Percentiles rank a stretch among this genome's conserved stretches.
Conservation (phyloP, 2,113 vertebrate genomes). For the Gorsachius goisagi region DNA sequence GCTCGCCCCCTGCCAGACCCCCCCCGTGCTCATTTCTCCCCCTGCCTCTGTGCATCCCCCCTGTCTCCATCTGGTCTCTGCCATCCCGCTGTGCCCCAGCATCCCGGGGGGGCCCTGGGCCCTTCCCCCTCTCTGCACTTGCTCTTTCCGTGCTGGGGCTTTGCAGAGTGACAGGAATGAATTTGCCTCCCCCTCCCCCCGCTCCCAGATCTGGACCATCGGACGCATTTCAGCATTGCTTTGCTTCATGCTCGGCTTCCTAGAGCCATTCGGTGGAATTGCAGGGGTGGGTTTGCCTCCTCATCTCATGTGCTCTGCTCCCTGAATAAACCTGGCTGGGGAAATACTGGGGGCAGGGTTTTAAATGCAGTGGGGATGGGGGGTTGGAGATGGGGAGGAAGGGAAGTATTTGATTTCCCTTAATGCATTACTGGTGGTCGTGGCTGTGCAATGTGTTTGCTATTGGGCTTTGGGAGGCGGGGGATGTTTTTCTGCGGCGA, state of each 20-base stretch:
- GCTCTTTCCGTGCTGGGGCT: not conserved
- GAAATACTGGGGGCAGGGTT: no score
- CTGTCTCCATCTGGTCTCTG: not conserved
- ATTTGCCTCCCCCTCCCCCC: constrained; percentile 14
- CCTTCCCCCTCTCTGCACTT: not conserved
- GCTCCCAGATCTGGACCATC: not conserved
- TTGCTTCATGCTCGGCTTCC: not conserved
- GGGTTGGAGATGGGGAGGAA: no score
- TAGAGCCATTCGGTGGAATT: constrained; percentile 7
- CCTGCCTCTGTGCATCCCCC: not conserved
- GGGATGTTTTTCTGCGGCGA: not conserved
- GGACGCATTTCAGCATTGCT: not conserved
- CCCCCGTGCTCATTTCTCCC: not conserved
- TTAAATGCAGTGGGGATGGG: no score
- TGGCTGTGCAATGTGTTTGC: not conserved
- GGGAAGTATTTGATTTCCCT: not conserved
- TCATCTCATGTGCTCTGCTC: not conserved
- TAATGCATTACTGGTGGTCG: not conserved
- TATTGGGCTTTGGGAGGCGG: fast-evolving
- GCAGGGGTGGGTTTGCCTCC: constrained; percentile 4
- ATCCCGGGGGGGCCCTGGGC: not conserved
- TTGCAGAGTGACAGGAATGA: not conserved
- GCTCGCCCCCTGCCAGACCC: not conserved
- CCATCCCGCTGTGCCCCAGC: not conserved
- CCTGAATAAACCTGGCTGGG: not conserved